These are phyloP conservation scores for Caenorhabditis tropicalis DNA, from an alignment of 1,140 invertebrate species.

Conservation along the genomic window DNA sequence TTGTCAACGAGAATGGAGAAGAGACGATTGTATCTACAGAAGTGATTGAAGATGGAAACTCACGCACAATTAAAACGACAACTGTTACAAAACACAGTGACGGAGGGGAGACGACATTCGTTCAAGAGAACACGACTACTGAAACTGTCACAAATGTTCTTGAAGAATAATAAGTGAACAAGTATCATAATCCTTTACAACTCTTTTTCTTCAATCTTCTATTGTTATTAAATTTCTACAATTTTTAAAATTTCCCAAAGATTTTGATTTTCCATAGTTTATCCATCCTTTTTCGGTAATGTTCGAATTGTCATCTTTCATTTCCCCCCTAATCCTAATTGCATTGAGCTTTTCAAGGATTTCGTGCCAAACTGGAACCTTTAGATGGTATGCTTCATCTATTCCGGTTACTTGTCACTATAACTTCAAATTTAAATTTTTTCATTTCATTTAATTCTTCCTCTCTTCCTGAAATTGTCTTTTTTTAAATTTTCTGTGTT, in stretches of 20 bases:
- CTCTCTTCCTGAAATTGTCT: not conserved
- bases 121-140: constrained; percentile 45
- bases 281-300: not conserved
- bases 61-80: constrained; percentile 28
- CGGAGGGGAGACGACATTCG: constrained; percentile 32
- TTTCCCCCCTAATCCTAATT: no score
- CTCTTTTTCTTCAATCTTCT: not conserved
- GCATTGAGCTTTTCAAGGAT: no score
- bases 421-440: not conserved
- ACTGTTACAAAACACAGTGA: constrained; percentile 41
- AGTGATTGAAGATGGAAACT: constrained; percentile 34
- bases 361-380: no score
- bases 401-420: constrained; percentile 21
- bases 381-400: no score
- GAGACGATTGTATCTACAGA: constrained; percentile 41
- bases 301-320: not conserved
- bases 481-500: not conserved
- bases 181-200: not conserved
- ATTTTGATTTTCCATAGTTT: not conserved
- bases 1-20: constrained; percentile 41
- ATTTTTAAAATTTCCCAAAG: not conserved
- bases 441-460: not conserved
- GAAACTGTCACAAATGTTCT: not conserved
- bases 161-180: not conserved
- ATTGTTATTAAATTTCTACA: no score